Base-by-base conservation (phyloP, 2,797 vertebrate species). In the Oreonectes daqikongensis region DNA sequence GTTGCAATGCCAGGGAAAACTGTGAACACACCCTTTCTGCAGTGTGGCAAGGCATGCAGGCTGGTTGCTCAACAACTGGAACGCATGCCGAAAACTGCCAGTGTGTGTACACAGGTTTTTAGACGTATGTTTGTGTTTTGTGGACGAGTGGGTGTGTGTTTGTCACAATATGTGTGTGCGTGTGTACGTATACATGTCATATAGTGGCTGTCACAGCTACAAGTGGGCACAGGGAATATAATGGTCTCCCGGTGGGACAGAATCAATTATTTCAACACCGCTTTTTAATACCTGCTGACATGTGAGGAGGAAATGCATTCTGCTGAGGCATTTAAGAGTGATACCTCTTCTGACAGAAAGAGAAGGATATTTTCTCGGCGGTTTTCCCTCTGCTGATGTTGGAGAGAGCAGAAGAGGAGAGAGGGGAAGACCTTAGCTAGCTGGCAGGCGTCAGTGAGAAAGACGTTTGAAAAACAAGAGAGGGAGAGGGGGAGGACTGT, bases 231-330 rank as follows among this genome's bases (percentile, higher is more conserved):
- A 18, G 18, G 69, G 78, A 72, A 78, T 70, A 67, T 67, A 71
- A 76, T 69, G 64, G 70, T 30, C 70, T 61, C 71, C 67, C 55
- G 24, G 44, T 78, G 78, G 81, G 79, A 72, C 57, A 32, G 50
- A 78, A 81, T 83, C 74, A 83, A 78, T 84, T 81, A 85, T 78
- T 70, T 57, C 35, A 71, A 78, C 77, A 57, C 53, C 68, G 44
- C 61, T 75, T 78, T 82, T 81, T 77, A 79, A 84, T 80, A 78
- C 48, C 44, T 70, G 53, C 68, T 64, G 78, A 64, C 74, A 48
- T 50, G 24, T 24, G 52, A 48, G 48, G 3, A 35, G 32, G 11
- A 20, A 66, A 70, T 66, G 50, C 40, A 72, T 76, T 77, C 60
- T 57, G 55, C 40, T 1, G 11, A 63, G 61, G 78, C 48, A 24